Evolutionary conservation across 2,113 vertebrate species (phyloP).

Genomic region (Zapus hudsonius): DNA sequence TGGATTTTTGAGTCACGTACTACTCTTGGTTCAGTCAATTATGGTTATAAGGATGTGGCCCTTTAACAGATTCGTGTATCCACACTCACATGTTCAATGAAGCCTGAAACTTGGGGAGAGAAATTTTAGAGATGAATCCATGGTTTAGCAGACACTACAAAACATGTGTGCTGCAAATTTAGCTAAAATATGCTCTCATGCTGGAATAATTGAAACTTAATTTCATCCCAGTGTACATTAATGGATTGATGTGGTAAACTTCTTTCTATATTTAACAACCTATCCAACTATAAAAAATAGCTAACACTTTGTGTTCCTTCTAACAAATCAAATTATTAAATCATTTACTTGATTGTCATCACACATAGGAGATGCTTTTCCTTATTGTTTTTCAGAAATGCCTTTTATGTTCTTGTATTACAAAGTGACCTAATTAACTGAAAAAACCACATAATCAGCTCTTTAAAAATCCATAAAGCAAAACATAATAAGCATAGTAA

Average conservation of each 20-base stretch:
- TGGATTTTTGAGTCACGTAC: neutral
- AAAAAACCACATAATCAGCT: constrained; percentile 60
- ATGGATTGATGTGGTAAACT: neutral
- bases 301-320: neutral
- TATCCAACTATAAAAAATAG: constrained; percentile 25
- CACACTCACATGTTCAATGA: neutral
- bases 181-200: neutral
- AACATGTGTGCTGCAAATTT: constrained; percentile 13
- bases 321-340: constrained; percentile 56
- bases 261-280: constrained; percentile 55
- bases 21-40: neutral
- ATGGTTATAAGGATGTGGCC: neutral
- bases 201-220: constrained; percentile 20
- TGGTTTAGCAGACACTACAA: neutral
- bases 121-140: neutral
- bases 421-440: constrained; percentile 64
- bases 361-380: constrained; percentile 45
- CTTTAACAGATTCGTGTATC: neutral
- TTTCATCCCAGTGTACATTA: constrained; percentile 18
- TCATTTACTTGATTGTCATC: constrained; percentile 46
- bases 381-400: constrained; percentile 66
- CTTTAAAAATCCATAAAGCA: constrained; percentile 68
- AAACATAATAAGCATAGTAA: constrained; percentile 54
- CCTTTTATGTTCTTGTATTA: constrained; percentile 50
- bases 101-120: neutral